Evolutionary conservation across 2,797 vertebrate species (phyloP).

Genomic region (Labeo calbasu): DNA sequence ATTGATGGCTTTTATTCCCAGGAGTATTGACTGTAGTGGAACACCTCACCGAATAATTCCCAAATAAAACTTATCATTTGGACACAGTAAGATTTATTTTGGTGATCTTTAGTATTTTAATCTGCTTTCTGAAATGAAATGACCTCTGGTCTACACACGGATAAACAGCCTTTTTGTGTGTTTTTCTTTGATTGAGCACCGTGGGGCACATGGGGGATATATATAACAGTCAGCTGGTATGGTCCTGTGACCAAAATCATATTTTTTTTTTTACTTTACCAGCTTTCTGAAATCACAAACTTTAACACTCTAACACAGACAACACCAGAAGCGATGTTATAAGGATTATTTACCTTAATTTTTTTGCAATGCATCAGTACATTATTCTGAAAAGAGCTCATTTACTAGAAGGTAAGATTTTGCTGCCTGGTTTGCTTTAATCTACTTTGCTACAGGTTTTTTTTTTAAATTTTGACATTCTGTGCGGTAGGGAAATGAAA

Average conservation of each 20-base stretch:
- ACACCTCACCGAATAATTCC: slow-evolving; percentile 17
- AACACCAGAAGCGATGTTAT: not conserved
- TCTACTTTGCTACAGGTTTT: not conserved
- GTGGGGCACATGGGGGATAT: slow-evolving; percentile 59
- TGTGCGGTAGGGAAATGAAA: not conserved
- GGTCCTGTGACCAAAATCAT: slow-evolving; percentile 76
- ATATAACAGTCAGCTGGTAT: slow-evolving; percentile 75
- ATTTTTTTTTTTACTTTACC: slow-evolving; percentile 45
- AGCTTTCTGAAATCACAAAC: slow-evolving; percentile 35
- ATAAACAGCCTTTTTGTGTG: slow-evolving; percentile 19
- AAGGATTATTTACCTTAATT: slow-evolving; percentile 3
- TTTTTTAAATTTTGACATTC: not conserved
- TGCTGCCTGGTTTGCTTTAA: not conserved
- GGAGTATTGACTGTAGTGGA: not conserved
- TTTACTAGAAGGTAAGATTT: slow-evolving; percentile 23
- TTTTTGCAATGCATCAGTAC: not conserved
- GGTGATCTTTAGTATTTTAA: not conserved
- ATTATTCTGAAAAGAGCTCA: not conserved
- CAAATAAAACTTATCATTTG: not conserved
- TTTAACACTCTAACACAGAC: slow-evolving; percentile 17
- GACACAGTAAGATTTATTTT: not conserved
- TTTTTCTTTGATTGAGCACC: slow-evolving; percentile 50
- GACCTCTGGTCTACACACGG: not conserved
- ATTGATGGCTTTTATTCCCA: not conserved
- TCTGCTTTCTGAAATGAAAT: slow-evolving; percentile 2